These are phyloP conservation scores for Dendrophyllia cribrosa DNA, from an alignment of 64 coral and sea anemone genomes.

Conservation along the genomic window DNA sequence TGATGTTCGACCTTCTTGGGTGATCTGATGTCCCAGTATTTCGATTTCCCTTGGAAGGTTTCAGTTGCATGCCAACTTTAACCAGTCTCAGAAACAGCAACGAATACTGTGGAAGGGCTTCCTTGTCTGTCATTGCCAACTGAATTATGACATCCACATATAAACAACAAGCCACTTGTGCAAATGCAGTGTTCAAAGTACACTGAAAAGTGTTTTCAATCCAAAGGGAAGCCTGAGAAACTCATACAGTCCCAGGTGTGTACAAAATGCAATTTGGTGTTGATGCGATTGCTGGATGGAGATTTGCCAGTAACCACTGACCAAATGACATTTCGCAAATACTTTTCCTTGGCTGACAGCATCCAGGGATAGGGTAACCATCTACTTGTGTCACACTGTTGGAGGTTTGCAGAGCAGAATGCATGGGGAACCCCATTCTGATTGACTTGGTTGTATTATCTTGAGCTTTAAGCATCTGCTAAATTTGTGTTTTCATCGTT, in stretches of 20 bases:
- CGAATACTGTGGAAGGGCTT: background rate
- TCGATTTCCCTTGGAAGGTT: conserved; percentile 25
- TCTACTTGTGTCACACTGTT: conserved; percentile 56
- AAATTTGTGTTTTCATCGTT: conserved; percentile 44
- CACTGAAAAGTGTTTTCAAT: conserved; percentile 34
- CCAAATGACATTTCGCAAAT: background rate
- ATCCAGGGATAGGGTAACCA: conserved; percentile 35
- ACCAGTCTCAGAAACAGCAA: conserved; percentile 10
- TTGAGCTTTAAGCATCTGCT: conserved; percentile 45
- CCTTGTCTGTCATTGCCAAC: no score
- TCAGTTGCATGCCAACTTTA: no score
- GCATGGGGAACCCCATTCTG: conserved; percentile 63
- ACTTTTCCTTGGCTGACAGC: background rate
- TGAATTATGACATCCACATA: conserved; percentile 9
- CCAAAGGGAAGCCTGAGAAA: conserved; percentile 31
- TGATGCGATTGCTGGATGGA: background rate
- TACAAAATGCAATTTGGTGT: conserved; percentile 10
- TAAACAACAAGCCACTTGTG: background rate
- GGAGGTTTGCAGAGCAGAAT: conserved; percentile 42
- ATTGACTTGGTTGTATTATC: conserved; percentile 22
- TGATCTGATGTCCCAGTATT: conserved; percentile 26
- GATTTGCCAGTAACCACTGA: conserved; percentile 39
- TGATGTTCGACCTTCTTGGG: no score
- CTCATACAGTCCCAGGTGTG: conserved; percentile 33
- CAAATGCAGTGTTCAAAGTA: conserved; percentile 1